These are phyloP conservation scores for Gnathonemus longibarbis DNA, from an alignment of 2,113 vertebrate genomes.

Conservation along the genomic window DNA sequence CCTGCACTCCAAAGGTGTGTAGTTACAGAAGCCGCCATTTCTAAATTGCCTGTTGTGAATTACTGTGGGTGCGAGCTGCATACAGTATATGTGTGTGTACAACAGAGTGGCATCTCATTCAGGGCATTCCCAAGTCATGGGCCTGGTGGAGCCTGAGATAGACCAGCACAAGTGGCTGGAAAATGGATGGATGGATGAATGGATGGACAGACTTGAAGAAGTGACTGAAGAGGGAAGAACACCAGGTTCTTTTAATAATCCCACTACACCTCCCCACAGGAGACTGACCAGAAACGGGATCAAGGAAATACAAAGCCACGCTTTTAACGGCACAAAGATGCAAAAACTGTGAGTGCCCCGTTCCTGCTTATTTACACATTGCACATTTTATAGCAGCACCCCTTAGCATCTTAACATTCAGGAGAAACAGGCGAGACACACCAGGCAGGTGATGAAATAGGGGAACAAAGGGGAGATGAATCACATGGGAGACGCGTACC, in stretches of 20 bases:
- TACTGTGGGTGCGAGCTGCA: too few relatives aligned
- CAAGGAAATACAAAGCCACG: constrained; percentile 76
- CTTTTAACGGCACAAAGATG: constrained; percentile 87
- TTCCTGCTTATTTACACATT: background rate
- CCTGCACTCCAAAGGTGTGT: background rate
- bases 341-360: constrained; percentile 67
- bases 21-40: background rate
- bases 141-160: background rate
- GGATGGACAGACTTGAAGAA: background rate
- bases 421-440: background rate
- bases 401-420: background rate
- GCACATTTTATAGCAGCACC: background rate
- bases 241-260: background rate
- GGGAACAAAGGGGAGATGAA: background rate
- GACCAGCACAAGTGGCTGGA: background rate
- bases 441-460: background rate
- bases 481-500: background rate
- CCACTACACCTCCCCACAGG: constrained; percentile 56
- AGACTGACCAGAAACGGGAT: constrained; percentile 88
- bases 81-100: background rate
- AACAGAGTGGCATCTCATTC: background rate
- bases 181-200: background rate
- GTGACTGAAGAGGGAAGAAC: background rate
- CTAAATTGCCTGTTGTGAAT: background rate
- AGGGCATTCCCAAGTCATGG: background rate